phyloP scores from a whole-genome alignment of 2,797 vertebrate species.

The Hipposideros larvatus region DNA sequence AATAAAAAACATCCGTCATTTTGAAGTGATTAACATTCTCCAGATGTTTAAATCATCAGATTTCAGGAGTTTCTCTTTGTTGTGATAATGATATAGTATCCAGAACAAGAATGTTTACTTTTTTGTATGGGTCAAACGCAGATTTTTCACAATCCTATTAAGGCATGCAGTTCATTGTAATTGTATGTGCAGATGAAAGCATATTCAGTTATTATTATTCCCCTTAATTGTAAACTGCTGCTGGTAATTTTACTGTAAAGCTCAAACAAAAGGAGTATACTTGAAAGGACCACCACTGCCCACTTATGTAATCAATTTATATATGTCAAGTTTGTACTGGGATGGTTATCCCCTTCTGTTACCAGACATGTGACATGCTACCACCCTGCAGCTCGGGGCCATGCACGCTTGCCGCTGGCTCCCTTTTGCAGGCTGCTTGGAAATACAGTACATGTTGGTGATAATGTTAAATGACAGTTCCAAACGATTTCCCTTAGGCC shows the following conservation, averaged over 20 bases:
- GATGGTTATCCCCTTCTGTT: conserved; percentile 88
- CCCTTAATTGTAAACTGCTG: conserved; percentile 94
- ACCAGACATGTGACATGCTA: conserved; percentile 84
- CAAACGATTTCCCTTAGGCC: conserved; percentile 63
- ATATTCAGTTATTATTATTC: conserved; percentile 91
- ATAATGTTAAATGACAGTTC: conserved; percentile 86
- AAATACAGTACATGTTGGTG: conserved; percentile 83
- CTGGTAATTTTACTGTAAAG: conserved; percentile 91
- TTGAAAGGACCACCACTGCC: conserved; percentile 92
- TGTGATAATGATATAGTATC: conserved; percentile 95
- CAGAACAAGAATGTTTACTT: conserved; percentile 94
- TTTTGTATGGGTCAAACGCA: conserved; percentile 91
- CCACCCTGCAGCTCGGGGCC: conserved; percentile 86
- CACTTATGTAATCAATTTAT: conserved; percentile 91
- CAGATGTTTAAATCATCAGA: conserved; percentile 94
- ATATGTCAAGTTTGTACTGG: conserved; percentile 88
- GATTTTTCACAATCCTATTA: conserved; percentile 92
- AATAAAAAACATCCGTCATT: conserved; percentile 95
- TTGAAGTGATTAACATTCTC: conserved; percentile 94
- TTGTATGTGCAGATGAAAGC: conserved; percentile 93
- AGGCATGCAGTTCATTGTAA: conserved; percentile 90
- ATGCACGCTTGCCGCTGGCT: conserved; percentile 53
- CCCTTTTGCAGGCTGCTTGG: conserved; percentile 67
- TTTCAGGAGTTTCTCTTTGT: conserved; percentile 95
- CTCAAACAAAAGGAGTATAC: conserved; percentile 88